Evolutionary conservation across 2,888 invertebrate genomes (phyloP).

Genomic region (Drosophila ustulata): DNA sequence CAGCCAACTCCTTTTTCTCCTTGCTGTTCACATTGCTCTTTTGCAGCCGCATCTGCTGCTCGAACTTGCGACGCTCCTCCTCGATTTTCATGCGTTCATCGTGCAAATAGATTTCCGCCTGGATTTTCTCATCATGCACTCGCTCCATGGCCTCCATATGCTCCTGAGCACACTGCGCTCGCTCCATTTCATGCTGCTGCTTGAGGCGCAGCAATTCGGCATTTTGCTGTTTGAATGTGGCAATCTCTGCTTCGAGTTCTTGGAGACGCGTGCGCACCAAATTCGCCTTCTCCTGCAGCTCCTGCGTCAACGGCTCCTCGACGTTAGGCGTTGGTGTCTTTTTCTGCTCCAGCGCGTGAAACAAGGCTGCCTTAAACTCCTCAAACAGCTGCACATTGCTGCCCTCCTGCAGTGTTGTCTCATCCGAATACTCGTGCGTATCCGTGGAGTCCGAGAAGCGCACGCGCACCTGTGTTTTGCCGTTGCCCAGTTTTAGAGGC

Average conservation of each 20-base stretch:
- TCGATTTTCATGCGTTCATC: slow-evolving; percentile 89
- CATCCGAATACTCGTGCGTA: slow-evolving; percentile 73
- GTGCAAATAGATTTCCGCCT: slow-evolving; percentile 88
- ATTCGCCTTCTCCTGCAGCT: slow-evolving; percentile 71
- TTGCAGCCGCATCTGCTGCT: slow-evolving; percentile 89
- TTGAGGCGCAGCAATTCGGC: slow-evolving; percentile 86
- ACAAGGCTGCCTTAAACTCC: slow-evolving; percentile 76
- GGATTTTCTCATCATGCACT: slow-evolving; percentile 88
- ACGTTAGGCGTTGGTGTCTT: slow-evolving; percentile 27
- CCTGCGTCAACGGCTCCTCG: slow-evolving; percentile 54
- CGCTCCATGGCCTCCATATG: slow-evolving; percentile 87
- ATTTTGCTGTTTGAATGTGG: slow-evolving; percentile 86
- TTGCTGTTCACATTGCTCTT: slow-evolving; percentile 88
- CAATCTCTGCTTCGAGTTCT: slow-evolving; percentile 89
- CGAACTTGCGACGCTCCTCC: slow-evolving; percentile 89
- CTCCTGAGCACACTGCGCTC: slow-evolving; percentile 88
- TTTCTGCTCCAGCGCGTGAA: slow-evolving; percentile 72
- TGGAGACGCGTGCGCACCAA: slow-evolving; percentile 86
- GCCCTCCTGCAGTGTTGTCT: slow-evolving; percentile 48
- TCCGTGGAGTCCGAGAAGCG: slow-evolving; percentile 78
- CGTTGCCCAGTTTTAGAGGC: slow-evolving; percentile 44
- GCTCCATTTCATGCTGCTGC: slow-evolving; percentile 88
- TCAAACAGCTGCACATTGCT: slow-evolving; percentile 71
- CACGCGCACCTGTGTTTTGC: slow-evolving; percentile 64
- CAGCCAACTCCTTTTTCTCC: slow-evolving; percentile 89